Base-by-base conservation (phyloP, 2,797 vertebrate genomes). In the Telmatherina bonti region DNA sequence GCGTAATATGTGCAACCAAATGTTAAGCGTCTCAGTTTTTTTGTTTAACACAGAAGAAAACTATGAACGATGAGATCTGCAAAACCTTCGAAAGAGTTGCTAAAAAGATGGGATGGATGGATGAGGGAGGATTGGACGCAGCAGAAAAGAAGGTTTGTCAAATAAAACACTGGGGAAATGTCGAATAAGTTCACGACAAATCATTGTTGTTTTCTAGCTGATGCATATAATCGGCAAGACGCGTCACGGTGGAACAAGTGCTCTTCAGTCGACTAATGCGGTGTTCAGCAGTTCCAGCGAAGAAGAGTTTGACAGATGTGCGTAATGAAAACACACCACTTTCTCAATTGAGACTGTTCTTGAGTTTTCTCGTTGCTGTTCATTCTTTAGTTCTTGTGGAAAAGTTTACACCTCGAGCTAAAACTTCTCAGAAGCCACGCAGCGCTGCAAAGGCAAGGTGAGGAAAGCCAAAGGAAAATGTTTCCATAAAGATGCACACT, bases 221-320 rank as follows among this genome's bases (percentile, higher is more conserved):
- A 67, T 77, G 0, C 73, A 26, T 6, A n/a, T 53, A 24, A 67
- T 91, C 47, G 89, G 81, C 6, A 94, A 93, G 70, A 79, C 30
- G 65, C 84, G 89, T 18, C 86, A 59, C 57, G 49, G 22, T 65
- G 91, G 79, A 13, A 78, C 76, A 27, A 79, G 73, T 52, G 70
- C 24, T 12, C 31, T 12, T 47, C 16, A 9, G 36, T 43, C 66
- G 24, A 52, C 35, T 38, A 62, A 41, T 11, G 0, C 18, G 11
- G 51, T 16, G 56, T 22, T 55, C 16, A 71, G 45, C 5, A 93
- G 93, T 22, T 95, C 95, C 29, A 96, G 94, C 0, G 95, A 94
- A 26, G 95, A 94, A 0, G 93, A 96, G 4, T 94, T 92, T 86
- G 93, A 95, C 41, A 62, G 63, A 4, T 89, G 96, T 97, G 86